Percentiles rank a stretch among this genome's conserved stretches.
Conservation (phyloP, 37 sponge, comb jelly and placozoan genomes). For the Hormiphora californensis region DNA sequence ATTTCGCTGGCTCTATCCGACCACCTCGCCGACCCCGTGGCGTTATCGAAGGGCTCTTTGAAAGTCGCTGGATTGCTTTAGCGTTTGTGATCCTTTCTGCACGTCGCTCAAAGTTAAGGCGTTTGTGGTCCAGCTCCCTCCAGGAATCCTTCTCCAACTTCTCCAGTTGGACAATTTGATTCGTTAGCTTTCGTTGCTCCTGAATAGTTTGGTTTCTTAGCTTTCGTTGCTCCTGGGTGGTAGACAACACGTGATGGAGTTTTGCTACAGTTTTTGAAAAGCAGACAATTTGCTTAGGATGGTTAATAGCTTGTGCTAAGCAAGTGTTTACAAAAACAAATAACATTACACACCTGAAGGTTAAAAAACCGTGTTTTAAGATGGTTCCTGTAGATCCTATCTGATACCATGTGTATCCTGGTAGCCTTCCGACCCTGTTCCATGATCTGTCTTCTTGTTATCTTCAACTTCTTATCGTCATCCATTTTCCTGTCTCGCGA, state of each 20-base stretch:
- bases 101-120: background rate
- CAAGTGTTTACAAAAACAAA: too few species aligned
- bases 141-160: background rate
- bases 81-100: background rate
- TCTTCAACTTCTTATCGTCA: background rate
- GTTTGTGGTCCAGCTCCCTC: background rate
- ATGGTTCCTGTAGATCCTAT: constrained; percentile 1
- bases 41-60: background rate
- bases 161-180: background rate
- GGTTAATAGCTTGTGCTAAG: too few species aligned
- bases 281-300: too few species aligned
- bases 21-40: background rate
- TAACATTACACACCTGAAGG: too few species aligned
- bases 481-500: background rate
- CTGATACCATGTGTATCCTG: background rate
- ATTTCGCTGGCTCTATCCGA: background rate
- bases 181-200: background rate
- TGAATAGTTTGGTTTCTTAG: too few species aligned
- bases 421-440: background rate
- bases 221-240: too few species aligned
- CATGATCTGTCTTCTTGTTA: background rate
- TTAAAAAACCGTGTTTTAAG: background rate
- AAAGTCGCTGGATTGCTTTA: background rate
- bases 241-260: too few species aligned
- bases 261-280: too few species aligned